These are phyloP conservation scores for Merops nubicus DNA, from an alignment of 2,113 vertebrate species.

Conservation along the genomic window DNA sequence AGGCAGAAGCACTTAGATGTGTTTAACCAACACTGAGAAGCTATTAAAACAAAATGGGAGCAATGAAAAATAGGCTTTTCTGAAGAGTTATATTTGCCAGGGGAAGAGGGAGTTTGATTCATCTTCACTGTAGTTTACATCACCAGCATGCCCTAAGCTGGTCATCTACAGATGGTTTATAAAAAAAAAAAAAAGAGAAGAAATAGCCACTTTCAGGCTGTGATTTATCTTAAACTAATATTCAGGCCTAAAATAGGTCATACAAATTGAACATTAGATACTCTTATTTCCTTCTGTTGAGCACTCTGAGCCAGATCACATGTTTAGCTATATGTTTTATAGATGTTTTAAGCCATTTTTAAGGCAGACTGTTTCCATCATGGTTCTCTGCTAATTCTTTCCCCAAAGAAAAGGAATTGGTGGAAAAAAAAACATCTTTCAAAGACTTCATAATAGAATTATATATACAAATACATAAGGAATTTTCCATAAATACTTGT, in stretches of 20 bases:
- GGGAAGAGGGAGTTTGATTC: not conserved
- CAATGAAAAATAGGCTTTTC: not conserved
- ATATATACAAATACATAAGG: not conserved
- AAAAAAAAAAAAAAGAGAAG: not conserved
- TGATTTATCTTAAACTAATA: not conserved
- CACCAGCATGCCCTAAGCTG: not conserved
- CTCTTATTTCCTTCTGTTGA: not conserved
- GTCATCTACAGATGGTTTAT: not conserved
- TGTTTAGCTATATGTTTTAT: not conserved
- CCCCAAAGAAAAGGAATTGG: fast-evolving
- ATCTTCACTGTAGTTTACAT: not conserved
- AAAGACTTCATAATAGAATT: not conserved
- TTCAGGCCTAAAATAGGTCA: not conserved
- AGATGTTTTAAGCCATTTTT: not conserved
- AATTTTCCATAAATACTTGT: not conserved
- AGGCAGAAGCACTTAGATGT: fast-evolving
- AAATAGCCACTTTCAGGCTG: not conserved
- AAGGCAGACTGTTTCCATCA: not conserved
- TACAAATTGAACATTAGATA: not conserved
- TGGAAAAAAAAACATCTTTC: not conserved
- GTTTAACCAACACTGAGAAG: not conserved
- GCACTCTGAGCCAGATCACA: not conserved
- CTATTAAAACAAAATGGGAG: not conserved
- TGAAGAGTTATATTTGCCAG: not conserved
- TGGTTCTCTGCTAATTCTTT: not conserved